Percentiles rank a stretch among this genome's conserved stretches.
phyloP scores from a whole-genome alignment of 2,888 invertebrate species.

The Zaprionus bogoriensis region DNA sequence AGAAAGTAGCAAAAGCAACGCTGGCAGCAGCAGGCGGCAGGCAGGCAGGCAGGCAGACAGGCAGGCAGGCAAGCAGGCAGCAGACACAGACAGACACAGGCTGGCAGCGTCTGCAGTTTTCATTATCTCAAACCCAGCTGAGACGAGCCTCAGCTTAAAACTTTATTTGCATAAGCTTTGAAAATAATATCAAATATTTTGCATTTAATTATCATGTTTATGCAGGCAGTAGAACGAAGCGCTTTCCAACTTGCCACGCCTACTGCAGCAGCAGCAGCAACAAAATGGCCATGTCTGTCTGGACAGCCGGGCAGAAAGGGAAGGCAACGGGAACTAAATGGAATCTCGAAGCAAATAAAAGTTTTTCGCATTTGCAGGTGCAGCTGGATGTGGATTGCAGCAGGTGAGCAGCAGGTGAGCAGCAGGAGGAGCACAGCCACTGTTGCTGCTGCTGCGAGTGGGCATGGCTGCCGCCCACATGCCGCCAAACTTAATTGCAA shows the following conservation, averaged over 20 bases:
- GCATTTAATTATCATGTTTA: constrained; percentile 70
- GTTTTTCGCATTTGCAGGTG: constrained; percentile 41
- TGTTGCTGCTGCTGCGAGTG: background rate
- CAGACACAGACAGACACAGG: too few species aligned
- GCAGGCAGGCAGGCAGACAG: background rate
- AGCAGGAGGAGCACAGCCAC: background rate
- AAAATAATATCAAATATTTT: constrained; percentile 74
- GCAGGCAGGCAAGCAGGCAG: background rate
- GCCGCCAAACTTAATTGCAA: constrained; percentile 60
- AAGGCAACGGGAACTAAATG: constrained; percentile 22
- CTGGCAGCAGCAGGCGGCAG: background rate
- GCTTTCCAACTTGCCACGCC: constrained; percentile 19
- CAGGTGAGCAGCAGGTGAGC: constrained; percentile 12
- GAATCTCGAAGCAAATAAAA: constrained; percentile 58
- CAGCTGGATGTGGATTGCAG: background rate
- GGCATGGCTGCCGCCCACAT: constrained; percentile 18
- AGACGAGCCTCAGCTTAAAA: constrained; percentile 41
- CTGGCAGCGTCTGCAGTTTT: constrained; percentile 58
- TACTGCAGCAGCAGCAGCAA: background rate
- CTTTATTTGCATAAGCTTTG: constrained; percentile 73
- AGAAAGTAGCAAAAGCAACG: constrained; percentile 6
- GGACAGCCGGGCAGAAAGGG: background rate
- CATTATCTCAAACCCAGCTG: constrained; percentile 48
- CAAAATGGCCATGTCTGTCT: too few species aligned
- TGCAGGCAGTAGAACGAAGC: constrained; percentile 29